phyloP scores from a whole-genome alignment of 2,888 invertebrate species.

The Synanthedon myopaeformis region DNA sequence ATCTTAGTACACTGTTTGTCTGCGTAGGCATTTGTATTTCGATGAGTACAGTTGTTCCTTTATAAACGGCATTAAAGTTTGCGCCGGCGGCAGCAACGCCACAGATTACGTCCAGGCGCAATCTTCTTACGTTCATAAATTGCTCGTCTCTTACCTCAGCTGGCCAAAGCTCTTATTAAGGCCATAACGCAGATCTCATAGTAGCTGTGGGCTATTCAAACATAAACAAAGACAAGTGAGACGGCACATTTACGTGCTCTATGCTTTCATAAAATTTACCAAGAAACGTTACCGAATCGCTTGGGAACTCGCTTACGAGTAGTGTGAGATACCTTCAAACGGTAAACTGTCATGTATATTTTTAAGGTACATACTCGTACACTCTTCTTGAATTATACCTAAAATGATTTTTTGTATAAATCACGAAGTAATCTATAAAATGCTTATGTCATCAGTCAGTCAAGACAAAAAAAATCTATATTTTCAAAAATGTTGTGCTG shows the following conservation, averaged over 20 bases:
- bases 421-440: no score
- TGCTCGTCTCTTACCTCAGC: slow-evolving; percentile 36
- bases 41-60: background rate
- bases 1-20: background rate
- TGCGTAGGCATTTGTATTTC: background rate
- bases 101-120: slow-evolving; percentile 31
- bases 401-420: no score
- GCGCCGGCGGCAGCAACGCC: slow-evolving; percentile 11
- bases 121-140: slow-evolving; percentile 59
- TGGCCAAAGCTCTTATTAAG: slow-evolving; percentile 15
- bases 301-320: background rate
- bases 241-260: slow-evolving; percentile 3
- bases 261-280: slow-evolving; percentile 9
- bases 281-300: slow-evolving; percentile 3
- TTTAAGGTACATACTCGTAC: no score
- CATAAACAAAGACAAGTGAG: slow-evolving; percentile 6
- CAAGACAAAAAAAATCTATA: no score
- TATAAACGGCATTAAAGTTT: slow-evolving; percentile 5
- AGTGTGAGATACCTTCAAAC: no score
- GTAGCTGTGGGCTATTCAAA: background rate
- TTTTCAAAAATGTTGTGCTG: no score
- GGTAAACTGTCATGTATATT: no score
- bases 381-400: no score
- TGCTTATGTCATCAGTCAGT: no score
- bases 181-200: slow-evolving; percentile 5